Evolutionary conservation across 2,113 vertebrate genomes (phyloP).

Genomic region (Apodemus speciosus): DNA sequence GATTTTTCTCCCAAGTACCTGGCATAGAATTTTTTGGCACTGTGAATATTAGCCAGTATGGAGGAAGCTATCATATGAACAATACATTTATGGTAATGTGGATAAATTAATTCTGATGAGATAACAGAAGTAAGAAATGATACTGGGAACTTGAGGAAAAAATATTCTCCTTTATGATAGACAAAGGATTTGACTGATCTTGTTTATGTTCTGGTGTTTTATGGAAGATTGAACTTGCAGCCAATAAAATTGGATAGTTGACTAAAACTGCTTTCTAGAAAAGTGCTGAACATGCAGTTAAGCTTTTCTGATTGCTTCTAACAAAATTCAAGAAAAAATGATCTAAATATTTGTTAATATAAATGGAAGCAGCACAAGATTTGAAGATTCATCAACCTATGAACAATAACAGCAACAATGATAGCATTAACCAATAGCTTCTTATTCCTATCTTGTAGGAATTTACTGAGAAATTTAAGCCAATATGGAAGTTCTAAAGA

Average conservation of each 20-base stretch:
- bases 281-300: not conserved
- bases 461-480: conserved; percentile 15
- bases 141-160: not conserved
- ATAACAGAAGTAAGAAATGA: not conserved
- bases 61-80: not conserved
- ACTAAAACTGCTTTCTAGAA: not conserved
- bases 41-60: not conserved
- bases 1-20: not conserved
- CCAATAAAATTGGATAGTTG: not conserved
- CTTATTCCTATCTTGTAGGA: not conserved
- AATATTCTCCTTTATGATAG: not conserved
- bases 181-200: not conserved
- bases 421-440: not conserved
- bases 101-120: not conserved
- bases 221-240: not conserved
- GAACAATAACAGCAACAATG: not conserved
- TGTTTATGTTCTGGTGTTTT: not conserved
- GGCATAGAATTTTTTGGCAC: not conserved
- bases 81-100: not conserved
- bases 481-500: not conserved
- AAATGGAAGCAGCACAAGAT: not conserved
- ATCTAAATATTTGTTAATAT: not conserved
- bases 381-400: not conserved
- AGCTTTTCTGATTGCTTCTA: not conserved
- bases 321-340: not conserved